phyloP scores from a whole-genome alignment of 2,113 vertebrate genomes.

The Erythrolamprus reginae region DNA sequence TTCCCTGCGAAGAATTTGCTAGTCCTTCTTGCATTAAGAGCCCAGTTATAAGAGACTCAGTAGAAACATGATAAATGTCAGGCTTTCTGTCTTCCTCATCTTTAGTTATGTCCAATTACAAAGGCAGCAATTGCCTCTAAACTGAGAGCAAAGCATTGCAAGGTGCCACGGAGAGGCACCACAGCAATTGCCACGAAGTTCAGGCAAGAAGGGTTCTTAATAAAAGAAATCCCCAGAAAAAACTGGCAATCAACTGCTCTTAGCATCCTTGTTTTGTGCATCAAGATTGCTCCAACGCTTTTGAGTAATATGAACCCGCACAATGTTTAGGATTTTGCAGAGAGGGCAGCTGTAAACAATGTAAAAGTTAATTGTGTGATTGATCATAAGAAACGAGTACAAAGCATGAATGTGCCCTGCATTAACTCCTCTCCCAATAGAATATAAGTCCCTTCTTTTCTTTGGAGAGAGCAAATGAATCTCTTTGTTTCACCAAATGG shows the following conservation, averaged over 20 bases:
- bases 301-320: neutral
- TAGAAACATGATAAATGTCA: slow-evolving; percentile 1
- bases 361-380: neutral
- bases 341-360: neutral
- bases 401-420: neutral
- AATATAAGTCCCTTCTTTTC: neutral
- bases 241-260: neutral
- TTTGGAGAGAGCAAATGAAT: neutral
- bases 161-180: slow-evolving; percentile 28
- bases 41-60: neutral
- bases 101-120: neutral
- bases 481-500: neutral
- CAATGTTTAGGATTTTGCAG: neutral
- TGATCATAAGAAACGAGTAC: neutral
- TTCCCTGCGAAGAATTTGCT: neutral
- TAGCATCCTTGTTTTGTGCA: slow-evolving; percentile 12
- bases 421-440: neutral
- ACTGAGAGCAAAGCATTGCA: slow-evolving; percentile 10
- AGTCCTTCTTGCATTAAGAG: neutral
- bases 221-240: slow-evolving; percentile 16
- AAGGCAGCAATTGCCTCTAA: slow-evolving; percentile 24
- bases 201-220: neutral
- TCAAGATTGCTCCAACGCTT: neutral
- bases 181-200: slow-evolving; percentile 23
- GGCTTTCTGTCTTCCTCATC: neutral